Evolutionary conservation across 2,113 vertebrate species (phyloP), one percentile per base, ranked within the genome.

Genomic region (Pagrus major): DNA sequence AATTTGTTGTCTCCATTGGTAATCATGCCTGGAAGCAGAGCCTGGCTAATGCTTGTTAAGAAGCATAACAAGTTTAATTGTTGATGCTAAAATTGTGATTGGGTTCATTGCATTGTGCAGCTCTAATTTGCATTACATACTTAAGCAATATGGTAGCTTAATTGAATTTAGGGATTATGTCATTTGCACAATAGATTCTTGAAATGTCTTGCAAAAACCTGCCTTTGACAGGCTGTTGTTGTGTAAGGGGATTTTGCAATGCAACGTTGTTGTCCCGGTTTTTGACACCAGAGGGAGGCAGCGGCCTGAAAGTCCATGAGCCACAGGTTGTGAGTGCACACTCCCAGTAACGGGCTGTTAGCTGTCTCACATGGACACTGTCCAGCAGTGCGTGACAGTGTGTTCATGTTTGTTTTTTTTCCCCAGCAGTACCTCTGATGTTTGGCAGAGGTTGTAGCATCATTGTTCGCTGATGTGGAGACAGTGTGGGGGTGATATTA

Each of bases 221-320:
- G 25, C 55, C 0, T 51, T 20, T 52, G 12, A 35, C 41, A 23
- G 33, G 33, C 11, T 33, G 0, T 37, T 27, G 25, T 55, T 63
- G 20, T 11, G 9, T 23, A 23, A 11, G 10, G 2, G 12, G 16
- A 37, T 31, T 51, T 54, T 49, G 31, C 44, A 29, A n/a, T 2
- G 23, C 11, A 39, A 10, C n/a, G 15, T 11, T 87, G 81, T 75
- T 76, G 66, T 92, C 42, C 76, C 31, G 16, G 64, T 64, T 1
- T 41, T 21, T 15, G 49, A 63, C 94, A 93, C 88, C 63, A 89
- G 94, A 90, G 86, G 92, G 88, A 85, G 77, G 60, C 86, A 93
- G 56, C 25, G 54, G 31, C 37, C 74, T 64, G 27, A 33, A 33
- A 65, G 31, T 59, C 16, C 65, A 23, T 31, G 3, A 49, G 29